phyloP scores from a whole-genome alignment of 2,113 vertebrate species.

The Anas platyrhynchos region DNA sequence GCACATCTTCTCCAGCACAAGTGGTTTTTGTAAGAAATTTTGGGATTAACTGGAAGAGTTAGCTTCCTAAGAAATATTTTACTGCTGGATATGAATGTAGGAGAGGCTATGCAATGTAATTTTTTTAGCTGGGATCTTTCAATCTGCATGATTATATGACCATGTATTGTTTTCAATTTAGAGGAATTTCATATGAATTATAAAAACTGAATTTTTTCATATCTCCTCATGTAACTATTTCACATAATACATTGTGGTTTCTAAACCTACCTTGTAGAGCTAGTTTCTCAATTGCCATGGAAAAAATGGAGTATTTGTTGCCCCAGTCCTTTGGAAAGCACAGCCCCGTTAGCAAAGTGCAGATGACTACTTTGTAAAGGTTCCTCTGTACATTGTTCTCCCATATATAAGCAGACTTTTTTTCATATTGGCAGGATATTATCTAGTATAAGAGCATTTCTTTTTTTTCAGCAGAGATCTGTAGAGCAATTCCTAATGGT shows the following conservation, averaged over 20 bases:
- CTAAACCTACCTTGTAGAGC: neutral
- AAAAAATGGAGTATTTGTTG: neutral
- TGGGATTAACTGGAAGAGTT: neutral
- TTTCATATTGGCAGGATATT: neutral
- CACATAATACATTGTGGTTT: neutral
- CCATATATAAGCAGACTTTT: neutral
- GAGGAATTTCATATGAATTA: neutral
- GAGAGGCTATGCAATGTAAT: neutral
- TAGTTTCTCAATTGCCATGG: neutral
- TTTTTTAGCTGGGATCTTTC: neutral
- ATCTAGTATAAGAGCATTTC: neutral
- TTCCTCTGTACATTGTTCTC: neutral
- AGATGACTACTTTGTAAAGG: neutral
- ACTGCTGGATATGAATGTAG: neutral
- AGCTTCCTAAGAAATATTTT: neutral
- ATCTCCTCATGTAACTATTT: neutral
- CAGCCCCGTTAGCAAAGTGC: neutral
- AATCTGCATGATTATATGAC: neutral
- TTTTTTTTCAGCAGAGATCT: neutral
- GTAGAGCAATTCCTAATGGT: neutral
- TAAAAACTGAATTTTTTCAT: neutral
- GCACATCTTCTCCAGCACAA: neutral
- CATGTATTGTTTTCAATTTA: neutral
- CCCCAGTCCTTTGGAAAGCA: neutral
- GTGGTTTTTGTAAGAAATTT: neutral